Evolutionary conservation across 2,113 vertebrate genomes (phyloP).

Genomic region (Aspiorhynchus laticeps): DNA sequence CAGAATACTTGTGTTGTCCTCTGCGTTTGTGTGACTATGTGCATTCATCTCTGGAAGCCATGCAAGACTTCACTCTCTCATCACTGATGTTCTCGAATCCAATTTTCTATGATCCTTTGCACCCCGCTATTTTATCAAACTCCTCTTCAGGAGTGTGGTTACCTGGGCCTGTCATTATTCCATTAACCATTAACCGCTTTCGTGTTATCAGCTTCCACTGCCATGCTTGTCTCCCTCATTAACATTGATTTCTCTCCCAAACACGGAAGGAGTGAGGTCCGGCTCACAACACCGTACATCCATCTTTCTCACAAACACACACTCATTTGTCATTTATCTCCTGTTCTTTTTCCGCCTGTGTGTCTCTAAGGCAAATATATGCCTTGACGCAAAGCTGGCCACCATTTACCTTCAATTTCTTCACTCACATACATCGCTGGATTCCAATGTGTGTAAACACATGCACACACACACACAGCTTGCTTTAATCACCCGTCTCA

Average conservation of each 20-base stretch:
- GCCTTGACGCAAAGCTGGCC: background rate
- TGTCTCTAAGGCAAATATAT: conserved; percentile 5
- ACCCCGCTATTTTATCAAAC: background rate
- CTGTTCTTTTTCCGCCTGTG: conserved; percentile 34
- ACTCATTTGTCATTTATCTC: conserved; percentile 16
- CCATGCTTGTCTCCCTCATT: conserved; percentile 67
- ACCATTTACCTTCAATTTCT: background rate
- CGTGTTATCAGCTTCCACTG: conserved; percentile 66
- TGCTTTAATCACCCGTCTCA: conserved; percentile 7
- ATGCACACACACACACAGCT: background rate
- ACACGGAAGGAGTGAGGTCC: conserved; percentile 50
- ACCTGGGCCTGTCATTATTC: conserved; percentile 24
- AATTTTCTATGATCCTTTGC: background rate
- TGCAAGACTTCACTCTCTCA: background rate
- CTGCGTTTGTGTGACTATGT: background rate
- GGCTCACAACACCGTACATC: conserved; percentile 26
- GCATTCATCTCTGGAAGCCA: conserved; percentile 4
- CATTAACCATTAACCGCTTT: conserved; percentile 46
- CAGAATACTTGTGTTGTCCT: background rate
- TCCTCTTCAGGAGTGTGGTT: conserved; percentile 36
- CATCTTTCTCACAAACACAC: conserved; percentile 31
- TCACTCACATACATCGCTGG: too few relatives aligned
- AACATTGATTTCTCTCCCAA: conserved; percentile 69
- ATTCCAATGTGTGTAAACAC: background rate
- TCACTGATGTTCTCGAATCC: conserved; percentile 2